Evolutionary conservation across 2,113 vertebrate genomes (phyloP), one percentile per base, ranked within the genome.

Genomic region (Hyla sarda): DNA sequence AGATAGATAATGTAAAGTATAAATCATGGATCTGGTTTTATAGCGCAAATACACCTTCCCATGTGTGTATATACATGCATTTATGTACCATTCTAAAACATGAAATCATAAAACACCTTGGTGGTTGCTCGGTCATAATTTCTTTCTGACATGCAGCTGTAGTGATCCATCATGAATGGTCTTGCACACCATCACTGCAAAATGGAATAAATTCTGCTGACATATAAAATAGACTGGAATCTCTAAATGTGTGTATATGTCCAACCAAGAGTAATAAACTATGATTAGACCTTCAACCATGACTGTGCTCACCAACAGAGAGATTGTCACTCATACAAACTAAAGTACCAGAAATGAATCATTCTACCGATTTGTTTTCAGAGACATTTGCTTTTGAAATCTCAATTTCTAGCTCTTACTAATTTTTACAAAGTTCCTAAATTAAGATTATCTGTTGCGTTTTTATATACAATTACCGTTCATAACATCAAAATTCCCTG

Each of bases 181-280:
- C 34, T 23, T 62, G 21, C 56, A 80, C 54, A 37, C 54, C 54
- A 41, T 80, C 5, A 62, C 23, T 28, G 54, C 19, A n/a, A 34
- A 41, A 12, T 25, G 56, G 32, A 32, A 80, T 62, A 58, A 60
- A 45, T 80, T 60, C 56, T 80, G 54, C 77, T 80, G 77, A 80
- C 77, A 62, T 80, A 79, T 17, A 80, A 80, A 80, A 80, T 80
- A 23, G 54, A 56, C 77, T 60, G 56, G 54, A 80, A 60, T 45
- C 56, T 25, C 19, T 80, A 45, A 58, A 80, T 80, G 32, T 80
- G 54, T 32, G 30, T 41, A 37, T 14, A n/a, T 80, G 77, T 62
- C 77, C 50, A 58, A 52, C 30, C 30, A 79, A 34, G 28, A 60
- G 77, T 62, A 80, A 80, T 60, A 80, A 80, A 80, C 54, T 41